phyloP scores from a whole-genome alignment of 2,888 invertebrate species.

The Tenthredo distinguenda region DNA sequence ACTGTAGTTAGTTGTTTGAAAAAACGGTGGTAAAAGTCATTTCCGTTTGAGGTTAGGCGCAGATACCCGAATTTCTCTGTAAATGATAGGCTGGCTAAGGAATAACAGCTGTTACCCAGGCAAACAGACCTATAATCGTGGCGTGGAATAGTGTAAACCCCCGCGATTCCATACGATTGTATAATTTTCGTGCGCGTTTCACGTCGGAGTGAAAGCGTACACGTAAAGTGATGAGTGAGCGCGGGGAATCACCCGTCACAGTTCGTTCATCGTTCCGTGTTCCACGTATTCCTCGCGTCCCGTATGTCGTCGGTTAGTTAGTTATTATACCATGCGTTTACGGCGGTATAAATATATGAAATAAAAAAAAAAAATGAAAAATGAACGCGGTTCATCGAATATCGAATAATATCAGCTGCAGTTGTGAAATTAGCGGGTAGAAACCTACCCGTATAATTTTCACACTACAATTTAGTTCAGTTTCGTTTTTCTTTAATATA shows the following conservation, averaged over 20 bases:
- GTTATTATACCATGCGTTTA: neutral
- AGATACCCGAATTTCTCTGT: too few species aligned
- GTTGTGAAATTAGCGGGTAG: neutral
- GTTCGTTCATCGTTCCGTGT: neutral
- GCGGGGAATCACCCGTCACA: conserved; percentile 5
- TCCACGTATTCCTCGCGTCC: neutral
- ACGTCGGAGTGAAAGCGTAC: too few species aligned
- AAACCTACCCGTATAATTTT: neutral
- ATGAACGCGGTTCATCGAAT: neutral
- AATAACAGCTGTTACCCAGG: neutral
- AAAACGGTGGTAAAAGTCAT: neutral
- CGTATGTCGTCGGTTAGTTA: neutral
- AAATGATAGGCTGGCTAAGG: neutral
- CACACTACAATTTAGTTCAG: neutral
- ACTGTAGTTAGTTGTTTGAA: too few species aligned
- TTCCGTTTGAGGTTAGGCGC: neutral
- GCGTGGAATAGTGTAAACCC: neutral
- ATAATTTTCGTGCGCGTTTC: neutral
- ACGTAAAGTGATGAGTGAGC: neutral
- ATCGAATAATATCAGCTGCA: neutral
- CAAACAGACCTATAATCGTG: neutral
- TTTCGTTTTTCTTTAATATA: neutral
- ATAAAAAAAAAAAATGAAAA: neutral
- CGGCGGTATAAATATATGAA: neutral
- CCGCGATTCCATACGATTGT: neutral